Conservation (phyloP, 2,797 vertebrate genomes). For the Hypotaenidia philippensis region DNA sequence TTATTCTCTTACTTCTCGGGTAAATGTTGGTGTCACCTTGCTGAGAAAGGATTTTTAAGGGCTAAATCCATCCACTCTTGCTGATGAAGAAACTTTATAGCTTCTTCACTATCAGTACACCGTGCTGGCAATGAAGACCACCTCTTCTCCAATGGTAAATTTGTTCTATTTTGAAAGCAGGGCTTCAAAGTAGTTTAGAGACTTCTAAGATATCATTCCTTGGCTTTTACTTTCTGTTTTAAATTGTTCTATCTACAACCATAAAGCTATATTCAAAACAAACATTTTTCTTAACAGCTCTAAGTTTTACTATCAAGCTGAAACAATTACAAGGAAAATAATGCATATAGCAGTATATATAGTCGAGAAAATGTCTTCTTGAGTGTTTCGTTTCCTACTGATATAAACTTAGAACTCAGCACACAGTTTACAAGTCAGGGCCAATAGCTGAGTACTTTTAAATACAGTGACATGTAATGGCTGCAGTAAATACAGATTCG, state of each 20-base stretch:
- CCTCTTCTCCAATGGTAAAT: background rate
- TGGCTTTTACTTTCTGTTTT: background rate
- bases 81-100: background rate
- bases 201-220: background rate
- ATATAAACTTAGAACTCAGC: background rate
- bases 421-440: background rate
- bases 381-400: conserved; percentile 7
- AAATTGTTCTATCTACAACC: background rate
- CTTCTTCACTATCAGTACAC: background rate
- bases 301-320: background rate
- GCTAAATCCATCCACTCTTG: background rate
- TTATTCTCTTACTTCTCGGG: background rate
- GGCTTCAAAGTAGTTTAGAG: background rate
- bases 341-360: background rate
- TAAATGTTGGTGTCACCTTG: background rate
- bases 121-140: background rate
- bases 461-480: conserved; percentile 26
- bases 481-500: conserved; percentile 34
- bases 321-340: conserved; percentile 45
- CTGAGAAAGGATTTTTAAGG: background rate
- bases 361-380: background rate
- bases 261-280: conserved; percentile 13
- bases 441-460: conserved; percentile 27
- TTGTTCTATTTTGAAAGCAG: background rate
- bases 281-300: conserved; percentile 11